phyloP scores from a whole-genome alignment of 2,113 vertebrate species.

The Parus major region DNA sequence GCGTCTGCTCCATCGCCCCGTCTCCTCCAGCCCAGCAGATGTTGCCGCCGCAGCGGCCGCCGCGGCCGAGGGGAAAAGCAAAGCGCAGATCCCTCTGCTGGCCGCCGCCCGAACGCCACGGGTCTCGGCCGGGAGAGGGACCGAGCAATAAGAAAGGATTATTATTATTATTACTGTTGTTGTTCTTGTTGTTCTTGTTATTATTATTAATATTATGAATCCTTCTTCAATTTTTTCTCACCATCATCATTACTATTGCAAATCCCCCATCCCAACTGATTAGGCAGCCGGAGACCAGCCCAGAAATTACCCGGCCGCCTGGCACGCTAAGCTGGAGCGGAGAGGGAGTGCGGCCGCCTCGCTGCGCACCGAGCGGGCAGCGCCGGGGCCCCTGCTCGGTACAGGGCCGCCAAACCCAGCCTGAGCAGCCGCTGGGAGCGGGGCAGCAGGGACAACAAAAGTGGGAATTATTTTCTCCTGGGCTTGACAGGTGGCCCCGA shows the following conservation, averaged over 20 bases:
- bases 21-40: constrained; percentile 76
- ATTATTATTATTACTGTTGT: fast-evolving
- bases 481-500: neutral
- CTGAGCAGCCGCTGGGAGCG: neutral
- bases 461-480: no score
- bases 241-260: neutral
- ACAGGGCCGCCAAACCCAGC: neutral
- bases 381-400: no score
- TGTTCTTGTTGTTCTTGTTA: fast-evolving
- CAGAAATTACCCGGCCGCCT: neutral
- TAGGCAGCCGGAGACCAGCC: neutral
- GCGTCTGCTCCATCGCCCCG: constrained; percentile 77
- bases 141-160: neutral
- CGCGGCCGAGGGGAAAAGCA: neutral
- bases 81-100: constrained; percentile 60
- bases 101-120: neutral
- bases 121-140: no score
- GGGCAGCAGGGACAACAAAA: neutral
- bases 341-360: neutral
- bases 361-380: neutral
- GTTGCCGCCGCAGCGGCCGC: constrained; percentile 66
- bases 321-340: neutral
- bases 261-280: neutral
- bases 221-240: neutral
- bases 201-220: fast-evolving